Percentiles rank a stretch among this genome's conserved stretches.
These are phyloP conservation scores for Linurgus olivaceus DNA, from an alignment of 2,797 vertebrate genomes.

Conservation along the genomic window DNA sequence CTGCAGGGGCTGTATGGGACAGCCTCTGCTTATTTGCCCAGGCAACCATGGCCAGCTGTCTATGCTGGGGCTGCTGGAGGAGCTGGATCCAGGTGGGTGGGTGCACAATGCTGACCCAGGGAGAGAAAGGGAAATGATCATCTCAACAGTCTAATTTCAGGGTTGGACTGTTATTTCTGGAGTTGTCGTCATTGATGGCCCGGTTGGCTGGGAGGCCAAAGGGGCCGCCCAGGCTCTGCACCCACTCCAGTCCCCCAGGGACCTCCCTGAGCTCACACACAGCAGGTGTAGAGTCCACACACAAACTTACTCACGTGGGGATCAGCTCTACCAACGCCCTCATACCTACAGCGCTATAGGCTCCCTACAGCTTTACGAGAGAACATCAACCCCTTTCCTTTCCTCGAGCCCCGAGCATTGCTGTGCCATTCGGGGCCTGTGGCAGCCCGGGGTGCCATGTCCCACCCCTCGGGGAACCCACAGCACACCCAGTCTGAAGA, in stretches of 20 bases:
- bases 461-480: background rate
- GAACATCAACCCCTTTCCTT: background rate
- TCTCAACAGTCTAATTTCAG: background rate
- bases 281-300: accelerated
- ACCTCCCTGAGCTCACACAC: background rate
- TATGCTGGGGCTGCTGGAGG: background rate
- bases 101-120: accelerated
- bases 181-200: background rate
- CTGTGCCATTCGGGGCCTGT: background rate
- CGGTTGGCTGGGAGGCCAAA: accelerated
- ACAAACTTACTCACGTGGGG: accelerated
- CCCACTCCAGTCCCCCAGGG: background rate
- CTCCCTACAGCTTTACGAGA: background rate
- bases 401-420: background rate
- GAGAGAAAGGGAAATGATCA: background rate
- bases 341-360: accelerated
- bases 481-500: background rate
- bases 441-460: background rate
- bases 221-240: background rate
- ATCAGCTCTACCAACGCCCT: accelerated
- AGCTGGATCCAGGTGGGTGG: background rate
- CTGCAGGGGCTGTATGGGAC: background rate
- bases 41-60: background rate
- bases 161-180: slow-evolving; percentile 6
- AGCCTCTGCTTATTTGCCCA: background rate